Base-by-base conservation (phyloP, 2,113 vertebrate species). In the Tricholaema leucomelas region DNA sequence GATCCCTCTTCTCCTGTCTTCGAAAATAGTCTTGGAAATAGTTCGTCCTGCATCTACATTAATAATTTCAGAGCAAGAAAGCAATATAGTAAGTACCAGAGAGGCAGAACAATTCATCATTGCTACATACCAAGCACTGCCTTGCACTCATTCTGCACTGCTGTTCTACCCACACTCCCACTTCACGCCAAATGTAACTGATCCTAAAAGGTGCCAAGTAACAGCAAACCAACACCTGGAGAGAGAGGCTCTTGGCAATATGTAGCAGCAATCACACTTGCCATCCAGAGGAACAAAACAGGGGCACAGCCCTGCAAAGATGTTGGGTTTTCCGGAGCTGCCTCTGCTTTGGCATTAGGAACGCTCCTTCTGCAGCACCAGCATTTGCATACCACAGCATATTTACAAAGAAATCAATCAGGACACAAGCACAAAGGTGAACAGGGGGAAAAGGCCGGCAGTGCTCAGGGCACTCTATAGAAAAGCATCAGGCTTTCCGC, bases 321-420 rank as follows among this genome's bases (percentile, higher is more conserved):
- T 3, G 17, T 0, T 63, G 87, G 60, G 74, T 95, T 96, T 92
- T 64, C 88, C 81, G 20, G 60, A 96, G 77, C 87, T 77, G 93
- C 42, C 81, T 58, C 73, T 1, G 7, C 91, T 85, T 63, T 67
- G 50, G 85, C 75, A 96, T 92, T 87, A 91, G 5, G 8, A 67
- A 50, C 0, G 2, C 75, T 91, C 75, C 36, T 90, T 82, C 92
- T 44, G 89, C 89, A 82, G 91, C 3, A 52, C 87, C 8, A 2
- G 78, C 71, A 76, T 92, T 90, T 85, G 93, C 96, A 94, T 74
- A 87, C 64, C 87, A 73, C 91, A 89, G 91, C 91, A 56, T 69
- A 88, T 92, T 94, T 52, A 85, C 79, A 82, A 70, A 92, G 84
- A 92, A 96, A 94, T 95, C 91, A 85, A 92, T 71, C 7, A 6